Percentiles rank a stretch among this genome's conserved stretches.
These are phyloP conservation scores for Scalopus aquaticus DNA, from an alignment of 2,113 vertebrate species.

Conservation along the genomic window DNA sequence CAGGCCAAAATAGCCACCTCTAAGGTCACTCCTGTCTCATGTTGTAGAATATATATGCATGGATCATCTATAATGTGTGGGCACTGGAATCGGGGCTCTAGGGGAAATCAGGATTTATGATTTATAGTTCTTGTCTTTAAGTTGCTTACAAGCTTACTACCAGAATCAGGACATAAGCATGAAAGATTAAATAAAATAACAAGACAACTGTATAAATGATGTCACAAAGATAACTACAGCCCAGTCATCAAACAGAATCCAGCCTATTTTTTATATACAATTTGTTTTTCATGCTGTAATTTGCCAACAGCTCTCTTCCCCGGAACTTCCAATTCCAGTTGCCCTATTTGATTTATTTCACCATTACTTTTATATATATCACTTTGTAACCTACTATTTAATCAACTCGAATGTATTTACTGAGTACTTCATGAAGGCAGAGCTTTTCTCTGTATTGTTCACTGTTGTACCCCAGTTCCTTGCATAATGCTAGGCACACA, in stretches of 20 bases:
- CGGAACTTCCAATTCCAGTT: not conserved
- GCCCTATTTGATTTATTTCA: not conserved
- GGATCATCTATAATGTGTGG: not conserved
- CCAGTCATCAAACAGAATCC: not conserved
- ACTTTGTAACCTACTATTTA: not conserved
- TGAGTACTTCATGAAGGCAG: not conserved
- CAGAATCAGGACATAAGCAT: not conserved
- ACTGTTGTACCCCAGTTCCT: too few species aligned
- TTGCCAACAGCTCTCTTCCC: not conserved
- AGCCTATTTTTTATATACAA: not conserved
- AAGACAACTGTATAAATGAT: not conserved
- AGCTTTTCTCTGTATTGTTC: not conserved
- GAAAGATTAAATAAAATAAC: not conserved
- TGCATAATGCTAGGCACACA: not conserved
- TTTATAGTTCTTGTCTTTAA: not conserved
- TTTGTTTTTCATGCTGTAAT: not conserved
- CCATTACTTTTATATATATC: not conserved
- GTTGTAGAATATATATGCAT: not conserved
- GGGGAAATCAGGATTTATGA: not conserved
- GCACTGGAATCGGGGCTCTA: not conserved
- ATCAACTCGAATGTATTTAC: not conserved
- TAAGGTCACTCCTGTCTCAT: not conserved
- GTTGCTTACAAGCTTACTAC: not conserved
- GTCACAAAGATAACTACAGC: not conserved
- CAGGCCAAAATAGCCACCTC: fast-evolving